These are phyloP conservation scores for Dendrophyllia cribrosa DNA, from an alignment of 64 coral and sea anemone genomes.

Conservation along the genomic window DNA sequence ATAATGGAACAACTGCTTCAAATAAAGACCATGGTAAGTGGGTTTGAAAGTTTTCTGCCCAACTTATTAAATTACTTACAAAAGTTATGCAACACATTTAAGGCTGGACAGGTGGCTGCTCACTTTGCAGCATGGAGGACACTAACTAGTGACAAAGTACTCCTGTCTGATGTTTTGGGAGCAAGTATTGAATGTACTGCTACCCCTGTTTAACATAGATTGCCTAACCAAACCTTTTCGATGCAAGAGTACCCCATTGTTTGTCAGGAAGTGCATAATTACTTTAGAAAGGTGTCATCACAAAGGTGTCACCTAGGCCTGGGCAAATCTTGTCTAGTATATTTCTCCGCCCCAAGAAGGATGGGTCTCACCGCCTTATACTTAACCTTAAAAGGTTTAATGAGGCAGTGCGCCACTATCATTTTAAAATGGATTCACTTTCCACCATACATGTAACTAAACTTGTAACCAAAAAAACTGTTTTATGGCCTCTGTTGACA, in stretches of 20 bases:
- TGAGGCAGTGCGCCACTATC: conserved; percentile 36
- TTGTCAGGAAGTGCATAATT: conserved; percentile 22
- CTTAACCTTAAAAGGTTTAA: conserved; percentile 66
- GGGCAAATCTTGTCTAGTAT: conserved; percentile 46
- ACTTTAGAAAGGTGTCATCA: conserved; percentile 44
- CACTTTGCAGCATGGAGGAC: conserved; percentile 11
- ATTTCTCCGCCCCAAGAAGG: conserved; percentile 60
- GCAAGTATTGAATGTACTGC: too few species aligned
- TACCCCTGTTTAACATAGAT: conserved; percentile 51
- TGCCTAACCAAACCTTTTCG: not conserved
- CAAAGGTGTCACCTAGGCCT: not conserved
- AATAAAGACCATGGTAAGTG: conserved; percentile 45
- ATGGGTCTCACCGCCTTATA: conserved; percentile 45
- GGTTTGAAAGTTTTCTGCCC: conserved; percentile 8
- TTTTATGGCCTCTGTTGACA: conserved; percentile 50
- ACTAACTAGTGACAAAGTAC: not conserved
- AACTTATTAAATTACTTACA: not conserved
- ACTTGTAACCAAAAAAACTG: conserved; percentile 49
- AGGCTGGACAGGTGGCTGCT: conserved; percentile 13
- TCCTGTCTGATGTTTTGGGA: conserved; percentile 31
- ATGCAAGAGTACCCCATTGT: conserved; percentile 4
- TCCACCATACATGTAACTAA: conserved; percentile 42
- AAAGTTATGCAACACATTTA: conserved; percentile 12
- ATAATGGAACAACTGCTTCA: conserved; percentile 28
- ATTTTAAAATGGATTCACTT: conserved; percentile 71